Base-by-base conservation (phyloP, 2,888 invertebrate genomes). In the Cordilura impudica region DNA sequence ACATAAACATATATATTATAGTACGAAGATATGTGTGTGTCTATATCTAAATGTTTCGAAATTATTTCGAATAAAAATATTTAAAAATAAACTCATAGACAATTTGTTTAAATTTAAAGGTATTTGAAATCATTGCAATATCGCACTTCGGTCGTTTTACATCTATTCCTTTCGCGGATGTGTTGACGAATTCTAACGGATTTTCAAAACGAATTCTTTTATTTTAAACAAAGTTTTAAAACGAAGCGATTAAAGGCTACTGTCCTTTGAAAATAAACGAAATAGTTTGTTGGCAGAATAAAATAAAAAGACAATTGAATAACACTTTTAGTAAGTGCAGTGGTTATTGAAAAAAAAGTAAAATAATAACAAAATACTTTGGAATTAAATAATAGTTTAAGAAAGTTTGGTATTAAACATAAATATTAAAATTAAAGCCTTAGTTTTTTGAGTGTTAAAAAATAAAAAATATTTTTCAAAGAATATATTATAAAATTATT, bases 61-160 rank as follows among this genome's bases (percentile, higher is more conserved):
- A 79, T 75, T 12, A 23, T 75, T 79, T 79, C 79, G 75, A 75
- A 58, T 21, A 26, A 47, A 60, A 19, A 43, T 67, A 39, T 72
- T 79, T 79, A 79, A 61, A 73, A 78, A 77, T 70, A 79, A 69
- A 69, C 73, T 35, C 76, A 69, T 63, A 78, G 67, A 82, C 54
- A 79, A 66, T 71, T 51, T 56, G 54, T 65, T 65, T 56, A 82
- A 83, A 83, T 85, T 83, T 84, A 84, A 84, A 80, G 80, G 84
- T 83, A 84, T 84, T 84, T 83, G 82, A 84, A 86, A 85, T 89
- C 89, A 90, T 89, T 90, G 88, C 89, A 86, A 87, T 89, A 85
- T 87, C 84, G 88, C 88, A 88, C 87, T 87, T 89, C 87, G 88
- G 86, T 83, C 85, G 85, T 86, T 85, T 84, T 86, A 86, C 86